Conservation (phyloP, 2,113 vertebrate genomes). For the Nibea coibor region DNA sequence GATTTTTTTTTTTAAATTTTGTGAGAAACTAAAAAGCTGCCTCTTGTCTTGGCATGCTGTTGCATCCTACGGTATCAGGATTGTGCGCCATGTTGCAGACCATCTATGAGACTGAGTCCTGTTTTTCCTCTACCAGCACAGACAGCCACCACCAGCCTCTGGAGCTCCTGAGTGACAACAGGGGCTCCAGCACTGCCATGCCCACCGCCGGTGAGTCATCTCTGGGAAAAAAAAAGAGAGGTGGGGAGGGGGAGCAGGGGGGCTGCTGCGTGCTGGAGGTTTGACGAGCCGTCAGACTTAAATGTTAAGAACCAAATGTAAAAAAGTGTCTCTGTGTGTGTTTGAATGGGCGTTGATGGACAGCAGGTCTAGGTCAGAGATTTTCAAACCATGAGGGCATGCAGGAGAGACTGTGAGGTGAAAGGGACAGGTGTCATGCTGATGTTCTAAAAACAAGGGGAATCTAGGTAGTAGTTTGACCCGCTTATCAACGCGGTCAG, state of each 20-base stretch:
- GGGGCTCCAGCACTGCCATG: slow-evolving; percentile 75
- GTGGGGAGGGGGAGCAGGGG: background rate
- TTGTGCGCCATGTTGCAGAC: slow-evolving; percentile 82
- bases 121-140: slow-evolving; percentile 71
- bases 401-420: background rate
- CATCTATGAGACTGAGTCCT: slow-evolving; percentile 81
- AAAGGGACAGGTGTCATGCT: background rate
- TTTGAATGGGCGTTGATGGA: background rate
- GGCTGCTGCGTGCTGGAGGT: background rate
- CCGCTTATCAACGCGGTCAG: background rate
- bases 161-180: slow-evolving; percentile 76
- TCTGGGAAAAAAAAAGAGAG: slow-evolving; percentile 42
- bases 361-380: background rate
- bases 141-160: slow-evolving; percentile 74
- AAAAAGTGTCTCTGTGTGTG: background rate
- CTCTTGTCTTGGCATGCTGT: slow-evolving; percentile 75
- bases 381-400: background rate
- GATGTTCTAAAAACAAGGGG: background rate
- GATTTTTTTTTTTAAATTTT: background rate
- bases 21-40: slow-evolving; percentile 35
- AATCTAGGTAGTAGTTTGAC: background rate
- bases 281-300: background rate
- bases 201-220: slow-evolving; percentile 79
- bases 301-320: background rate
- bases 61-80: slow-evolving; percentile 77